Evolutionary conservation across 2,797 vertebrate genomes (phyloP), one percentile per base, ranked within the genome.

Genomic region (Crocidura indochinensis): DNA sequence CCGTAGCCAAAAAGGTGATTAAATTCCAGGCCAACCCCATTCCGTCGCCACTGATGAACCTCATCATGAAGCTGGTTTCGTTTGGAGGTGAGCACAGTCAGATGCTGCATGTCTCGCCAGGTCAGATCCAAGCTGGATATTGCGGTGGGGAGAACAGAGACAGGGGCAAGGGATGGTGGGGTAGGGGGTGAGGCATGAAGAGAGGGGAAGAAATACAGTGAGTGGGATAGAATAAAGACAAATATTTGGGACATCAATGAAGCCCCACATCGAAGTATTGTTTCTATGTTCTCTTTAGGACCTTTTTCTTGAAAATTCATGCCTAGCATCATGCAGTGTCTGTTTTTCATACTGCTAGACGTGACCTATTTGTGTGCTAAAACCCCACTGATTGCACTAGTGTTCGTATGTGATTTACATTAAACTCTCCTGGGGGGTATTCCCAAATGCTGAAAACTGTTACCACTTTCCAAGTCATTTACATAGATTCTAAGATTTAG

Each of bases 1-100:
- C 99, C 99, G 0, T 99, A 99, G 88, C 99, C 99, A 89, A 99
- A 99, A 96, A 99, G 98, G 94, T 99, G 99, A 96, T 99, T 99
- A 96, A 99, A 99, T 96, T 99, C 99, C n/a, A 99, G 98, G 83
- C 99, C 99, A 6, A 99, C 99, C 0, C 99, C 99, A 0, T 99
- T 99, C 93, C 99, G 98, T 44, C 99, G 98, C 99, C 99, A 99
- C 87, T 99, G 98, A 95, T 99, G 99, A 72, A 99, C 99, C 94
- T 99, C 99, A 0, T 99, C 99, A 0, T 99, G 99, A 31, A 99
- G 99, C 96, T 99, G 99, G 97, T 99, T 99, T 97, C 99, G 98
- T 97, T 99, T 99, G 84, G 99, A 99, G 60, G 99, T 99, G 93
- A 99, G 98, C 81, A 99, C 99, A 0, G 99, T 99, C 94, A 99